phyloP scores from a whole-genome alignment of 2,888 invertebrate genomes.

The Ophraella communa region DNA sequence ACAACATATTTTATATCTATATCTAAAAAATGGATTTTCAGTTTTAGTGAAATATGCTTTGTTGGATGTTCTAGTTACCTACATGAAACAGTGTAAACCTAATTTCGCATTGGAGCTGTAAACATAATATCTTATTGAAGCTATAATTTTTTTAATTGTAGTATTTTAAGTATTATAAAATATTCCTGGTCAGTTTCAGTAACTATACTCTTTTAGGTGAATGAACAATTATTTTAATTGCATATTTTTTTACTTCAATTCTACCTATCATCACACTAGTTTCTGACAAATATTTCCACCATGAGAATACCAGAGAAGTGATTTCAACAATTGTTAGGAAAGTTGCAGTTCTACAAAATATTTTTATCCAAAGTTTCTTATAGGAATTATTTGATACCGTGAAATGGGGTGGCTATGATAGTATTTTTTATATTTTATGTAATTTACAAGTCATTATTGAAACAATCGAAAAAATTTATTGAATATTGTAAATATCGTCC shows the following conservation, averaged over 20 bases:
- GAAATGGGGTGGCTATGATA: too few species aligned
- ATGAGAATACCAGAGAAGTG: not conserved
- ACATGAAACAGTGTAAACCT: too few species aligned
- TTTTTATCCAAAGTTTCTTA: too few species aligned
- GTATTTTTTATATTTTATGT: too few species aligned
- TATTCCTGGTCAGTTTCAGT: not conserved
- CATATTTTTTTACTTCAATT: slow-evolving; percentile 3
- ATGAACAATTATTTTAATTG: slow-evolving; percentile 6
- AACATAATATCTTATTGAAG: not conserved
- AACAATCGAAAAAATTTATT: too few species aligned
- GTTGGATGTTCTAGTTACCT: too few species aligned
- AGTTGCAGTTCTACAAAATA: not conserved
- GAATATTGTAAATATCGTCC: too few species aligned
- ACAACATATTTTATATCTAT: too few species aligned
- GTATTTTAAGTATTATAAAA: not conserved
- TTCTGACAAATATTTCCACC: not conserved
- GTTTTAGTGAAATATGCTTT: too few species aligned
- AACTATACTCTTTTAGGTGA: slow-evolving; percentile 21
- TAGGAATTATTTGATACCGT: too few species aligned
- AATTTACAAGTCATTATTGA: too few species aligned
- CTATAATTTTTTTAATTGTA: not conserved
- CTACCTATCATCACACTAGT: not conserved
- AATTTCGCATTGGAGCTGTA: not conserved
- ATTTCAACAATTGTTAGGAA: not conserved
- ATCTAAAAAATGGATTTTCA: too few species aligned